Conservation (phyloP, 2,888 invertebrate genomes). For the Leptinotarsa rubiginosa region DNA sequence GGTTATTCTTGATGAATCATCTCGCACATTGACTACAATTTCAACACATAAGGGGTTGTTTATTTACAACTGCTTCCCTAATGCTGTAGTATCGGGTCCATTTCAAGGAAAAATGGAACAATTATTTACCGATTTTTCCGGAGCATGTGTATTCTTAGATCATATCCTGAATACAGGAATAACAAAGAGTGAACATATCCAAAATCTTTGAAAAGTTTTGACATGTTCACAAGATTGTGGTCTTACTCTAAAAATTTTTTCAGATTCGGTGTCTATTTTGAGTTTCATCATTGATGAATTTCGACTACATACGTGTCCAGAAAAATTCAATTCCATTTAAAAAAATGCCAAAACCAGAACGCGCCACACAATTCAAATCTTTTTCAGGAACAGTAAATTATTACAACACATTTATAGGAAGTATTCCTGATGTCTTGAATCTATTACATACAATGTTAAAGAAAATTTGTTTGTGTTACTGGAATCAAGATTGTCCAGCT, state of each 20-base stretch:
- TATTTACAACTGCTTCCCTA: background rate
- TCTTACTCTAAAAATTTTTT: background rate
- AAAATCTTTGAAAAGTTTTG: background rate
- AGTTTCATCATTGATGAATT: background rate
- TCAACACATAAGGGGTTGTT: background rate
- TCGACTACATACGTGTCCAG: background rate
- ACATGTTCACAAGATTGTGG: background rate
- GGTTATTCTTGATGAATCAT: background rate
- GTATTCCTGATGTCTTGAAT: background rate
- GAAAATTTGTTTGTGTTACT: background rate
- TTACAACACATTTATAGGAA: background rate
- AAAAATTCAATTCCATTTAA: background rate
- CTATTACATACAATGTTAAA: no score
- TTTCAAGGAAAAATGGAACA: background rate
- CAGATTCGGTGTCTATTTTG: background rate
- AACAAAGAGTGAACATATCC: background rate
- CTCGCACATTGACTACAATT: background rate
- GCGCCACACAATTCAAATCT: background rate
- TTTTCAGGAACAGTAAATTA: background rate
- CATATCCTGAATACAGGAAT: background rate
- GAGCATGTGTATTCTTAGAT: background rate
- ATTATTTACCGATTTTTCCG: background rate
- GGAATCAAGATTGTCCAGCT: background rate
- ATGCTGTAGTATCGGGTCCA: background rate
- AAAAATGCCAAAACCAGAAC: background rate